Percentiles rank a stretch among this genome's conserved stretches.
Conservation (phyloP, 2,113 vertebrate species). For the Atherinomorus stipes region DNA sequence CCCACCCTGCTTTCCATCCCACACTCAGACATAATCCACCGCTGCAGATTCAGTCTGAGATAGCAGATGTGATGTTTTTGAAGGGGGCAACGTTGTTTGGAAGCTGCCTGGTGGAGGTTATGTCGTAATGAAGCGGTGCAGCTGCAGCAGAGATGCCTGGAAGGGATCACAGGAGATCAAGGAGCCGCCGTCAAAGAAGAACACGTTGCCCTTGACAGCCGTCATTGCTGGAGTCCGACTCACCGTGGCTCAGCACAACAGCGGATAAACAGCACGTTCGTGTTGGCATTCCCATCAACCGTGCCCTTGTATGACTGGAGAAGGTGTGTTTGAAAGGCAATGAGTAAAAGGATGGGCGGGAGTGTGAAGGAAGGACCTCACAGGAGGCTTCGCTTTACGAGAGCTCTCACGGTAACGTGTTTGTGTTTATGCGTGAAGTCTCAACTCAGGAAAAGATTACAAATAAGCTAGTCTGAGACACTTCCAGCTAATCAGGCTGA, state of each 20-base stretch:
- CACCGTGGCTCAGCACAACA: slow-evolving; percentile 38
- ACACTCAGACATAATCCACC: slow-evolving; percentile 48
- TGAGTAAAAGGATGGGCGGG: slow-evolving; percentile 14
- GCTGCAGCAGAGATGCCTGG: slow-evolving; percentile 63
- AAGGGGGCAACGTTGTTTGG: slow-evolving; percentile 49
- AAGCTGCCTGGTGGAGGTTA: slow-evolving; percentile 53
- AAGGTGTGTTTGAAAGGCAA: slow-evolving; percentile 23
- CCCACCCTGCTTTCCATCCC: slow-evolving; percentile 22
- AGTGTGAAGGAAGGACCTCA: slow-evolving; percentile 16
- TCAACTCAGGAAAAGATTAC: not conserved
- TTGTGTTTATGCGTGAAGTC: not conserved
- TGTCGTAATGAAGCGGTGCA: slow-evolving; percentile 75
- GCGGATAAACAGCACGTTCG: slow-evolving; percentile 57
- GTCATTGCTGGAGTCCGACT: slow-evolving; percentile 58
- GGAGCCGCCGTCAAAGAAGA: slow-evolving; percentile 67
- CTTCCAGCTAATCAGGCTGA: too few relatives aligned
- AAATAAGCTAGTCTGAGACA: too few relatives aligned
- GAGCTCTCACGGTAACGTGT: not conserved
- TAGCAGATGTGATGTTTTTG: slow-evolving; percentile 59
- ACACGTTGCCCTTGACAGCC: slow-evolving; percentile 72
- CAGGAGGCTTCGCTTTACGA: not conserved
- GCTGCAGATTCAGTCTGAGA: slow-evolving; percentile 41
- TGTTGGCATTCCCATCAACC: slow-evolving; percentile 28
- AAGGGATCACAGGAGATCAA: slow-evolving; percentile 79
- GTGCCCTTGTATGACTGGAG: slow-evolving; percentile 40